Evolutionary conservation across 2,113 vertebrate species (phyloP).

Genomic region (Gopherus evgoodei): DNA sequence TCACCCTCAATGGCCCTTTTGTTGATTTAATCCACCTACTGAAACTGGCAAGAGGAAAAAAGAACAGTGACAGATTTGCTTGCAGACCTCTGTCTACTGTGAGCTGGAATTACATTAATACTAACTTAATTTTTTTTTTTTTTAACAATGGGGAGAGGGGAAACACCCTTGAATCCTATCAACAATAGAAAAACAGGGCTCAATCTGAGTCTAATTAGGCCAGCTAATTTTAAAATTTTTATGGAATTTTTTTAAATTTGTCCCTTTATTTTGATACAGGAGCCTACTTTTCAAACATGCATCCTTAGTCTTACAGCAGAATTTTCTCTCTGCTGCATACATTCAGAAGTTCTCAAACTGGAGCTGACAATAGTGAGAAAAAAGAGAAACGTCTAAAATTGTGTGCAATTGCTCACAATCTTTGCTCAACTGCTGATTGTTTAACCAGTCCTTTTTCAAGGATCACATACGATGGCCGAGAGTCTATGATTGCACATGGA

Average conservation of each 20-base stretch:
- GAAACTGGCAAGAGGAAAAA: neutral
- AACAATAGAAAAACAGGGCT: neutral
- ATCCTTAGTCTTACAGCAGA: neutral
- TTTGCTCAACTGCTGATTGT: neutral
- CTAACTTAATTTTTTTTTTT: neutral
- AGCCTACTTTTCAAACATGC: fast-evolving
- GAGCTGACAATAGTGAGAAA: neutral
- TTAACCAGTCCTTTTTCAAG: neutral
- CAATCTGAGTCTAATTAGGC: neutral
- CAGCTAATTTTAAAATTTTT: fast-evolving
- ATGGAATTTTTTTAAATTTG: neutral
- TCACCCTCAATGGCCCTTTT: neutral
- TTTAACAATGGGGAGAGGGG: neutral
- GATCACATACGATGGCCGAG: neutral
- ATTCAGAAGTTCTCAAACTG: neutral
- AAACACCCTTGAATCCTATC: neutral
- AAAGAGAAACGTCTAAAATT: neutral
- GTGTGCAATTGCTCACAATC: fast-evolving
- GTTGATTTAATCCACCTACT: neutral
- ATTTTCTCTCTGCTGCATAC: neutral
- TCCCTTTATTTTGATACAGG: too few relatives aligned
- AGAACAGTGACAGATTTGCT: neutral
- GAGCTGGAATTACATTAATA: fast-evolving
- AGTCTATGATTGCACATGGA: neutral
- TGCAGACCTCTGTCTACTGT: fast-evolving